phyloP scores from a whole-genome alignment of 2,888 invertebrate species.

The Onchidella celtica region DNA sequence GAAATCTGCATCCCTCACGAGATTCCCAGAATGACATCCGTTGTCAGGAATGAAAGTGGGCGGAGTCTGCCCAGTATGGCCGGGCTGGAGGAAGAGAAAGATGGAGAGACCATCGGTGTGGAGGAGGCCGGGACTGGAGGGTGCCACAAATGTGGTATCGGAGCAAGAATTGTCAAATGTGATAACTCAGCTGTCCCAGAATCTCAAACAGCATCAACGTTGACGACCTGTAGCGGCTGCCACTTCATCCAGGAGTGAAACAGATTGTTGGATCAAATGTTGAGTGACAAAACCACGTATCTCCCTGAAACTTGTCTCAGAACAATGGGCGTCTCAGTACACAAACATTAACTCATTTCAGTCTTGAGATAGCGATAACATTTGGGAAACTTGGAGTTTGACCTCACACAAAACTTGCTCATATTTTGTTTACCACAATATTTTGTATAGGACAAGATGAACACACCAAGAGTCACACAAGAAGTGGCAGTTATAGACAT shows the following conservation, averaged over 20 bases:
- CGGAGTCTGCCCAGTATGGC: conserved; percentile 42
- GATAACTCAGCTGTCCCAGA: neutral
- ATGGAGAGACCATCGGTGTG: conserved; percentile 29
- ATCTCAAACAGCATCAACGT: neutral
- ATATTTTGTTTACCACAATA: too few species aligned
- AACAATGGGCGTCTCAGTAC: too few species aligned
- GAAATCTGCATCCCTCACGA: conserved; percentile 46
- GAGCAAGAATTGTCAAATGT: neutral
- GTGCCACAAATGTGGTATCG: neutral
- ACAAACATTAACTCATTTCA: too few species aligned
- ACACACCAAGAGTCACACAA: too few species aligned
- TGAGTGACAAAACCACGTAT: too few species aligned
- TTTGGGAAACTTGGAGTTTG: too few species aligned
- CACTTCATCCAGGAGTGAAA: neutral
- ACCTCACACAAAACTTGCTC: too few species aligned
- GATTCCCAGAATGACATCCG: conserved; percentile 13
- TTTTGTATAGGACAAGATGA: too few species aligned
- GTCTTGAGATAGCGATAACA: too few species aligned
- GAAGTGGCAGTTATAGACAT: too few species aligned
- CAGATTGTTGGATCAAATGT: too few species aligned
- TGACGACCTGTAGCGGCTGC: neutral
- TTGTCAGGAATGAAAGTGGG: conserved; percentile 29
- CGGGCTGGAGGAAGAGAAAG: conserved; percentile 42
- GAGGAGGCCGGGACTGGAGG: conserved; percentile 6
- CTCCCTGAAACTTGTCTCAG: too few species aligned